Percentiles rank a stretch among this genome's conserved stretches.
Conservation (phyloP, 2,113 vertebrate genomes). For the Chaetodon trifascialis region DNA sequence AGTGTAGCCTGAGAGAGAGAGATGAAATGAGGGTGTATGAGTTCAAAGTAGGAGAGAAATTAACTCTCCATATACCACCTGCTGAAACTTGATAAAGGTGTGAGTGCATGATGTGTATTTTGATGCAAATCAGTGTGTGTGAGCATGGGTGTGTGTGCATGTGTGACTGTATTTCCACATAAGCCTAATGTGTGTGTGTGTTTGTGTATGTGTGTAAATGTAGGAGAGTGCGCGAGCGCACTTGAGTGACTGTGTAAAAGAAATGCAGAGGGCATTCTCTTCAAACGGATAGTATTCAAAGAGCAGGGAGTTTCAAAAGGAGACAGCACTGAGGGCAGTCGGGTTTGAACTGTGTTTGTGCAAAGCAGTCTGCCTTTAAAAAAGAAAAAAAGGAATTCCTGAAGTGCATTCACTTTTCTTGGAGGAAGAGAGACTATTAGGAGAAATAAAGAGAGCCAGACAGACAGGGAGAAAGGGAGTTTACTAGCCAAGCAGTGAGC, state of each 20-base stretch:
- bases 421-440: constrained; percentile 53
- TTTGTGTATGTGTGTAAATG: constrained; percentile 42
- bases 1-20: constrained; percentile 30
- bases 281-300: constrained; percentile 80
- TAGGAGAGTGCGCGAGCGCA: constrained; percentile 31
- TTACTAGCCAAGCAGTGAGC: constrained; percentile 25
- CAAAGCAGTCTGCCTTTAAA: constrained; percentile 61
- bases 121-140: neutral
- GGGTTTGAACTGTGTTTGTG: constrained; percentile 82
- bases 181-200: constrained; percentile 6
- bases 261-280: constrained; percentile 80
- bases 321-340: constrained; percentile 80
- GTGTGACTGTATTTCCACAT: neutral
- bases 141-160: neutral
- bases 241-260: constrained; percentile 65
- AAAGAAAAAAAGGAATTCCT: constrained; percentile 67
- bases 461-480: constrained; percentile 39
- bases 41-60: constrained; percentile 36
- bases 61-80: neutral
- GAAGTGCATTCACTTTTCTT: constrained; percentile 67
- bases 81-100: constrained; percentile 12
- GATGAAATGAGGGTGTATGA: constrained; percentile 34
- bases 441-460: constrained; percentile 53
- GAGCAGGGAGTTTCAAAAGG: constrained; percentile 79
- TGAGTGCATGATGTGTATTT: constrained; percentile 13